phyloP scores from a whole-genome alignment of 2,888 invertebrate species.

The Oscheius sp. region DNA sequence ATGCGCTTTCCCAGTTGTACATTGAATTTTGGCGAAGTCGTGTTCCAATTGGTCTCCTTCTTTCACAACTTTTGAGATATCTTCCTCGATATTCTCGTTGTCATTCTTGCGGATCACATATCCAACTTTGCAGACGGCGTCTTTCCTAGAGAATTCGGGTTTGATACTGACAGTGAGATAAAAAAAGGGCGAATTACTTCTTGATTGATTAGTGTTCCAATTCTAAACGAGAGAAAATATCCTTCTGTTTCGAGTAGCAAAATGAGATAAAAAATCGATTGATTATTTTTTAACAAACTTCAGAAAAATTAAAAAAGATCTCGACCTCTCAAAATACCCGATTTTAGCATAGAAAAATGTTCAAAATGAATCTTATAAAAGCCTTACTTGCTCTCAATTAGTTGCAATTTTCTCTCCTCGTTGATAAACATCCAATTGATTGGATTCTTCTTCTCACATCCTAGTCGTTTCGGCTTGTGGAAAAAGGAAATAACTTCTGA shows the following conservation, averaged over 20 bases:
- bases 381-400: constrained; percentile 41
- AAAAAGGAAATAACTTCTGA: constrained; percentile 62
- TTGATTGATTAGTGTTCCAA: too few species aligned
- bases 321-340: too few species aligned
- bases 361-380: not conserved
- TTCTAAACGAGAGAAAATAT: too few species aligned
- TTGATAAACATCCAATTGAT: constrained; percentile 62
- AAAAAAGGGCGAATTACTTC: too few species aligned
- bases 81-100: constrained; percentile 31
- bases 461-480: constrained; percentile 46
- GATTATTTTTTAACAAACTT: too few species aligned
- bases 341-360: too few species aligned
- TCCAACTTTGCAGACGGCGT: constrained; percentile 38
- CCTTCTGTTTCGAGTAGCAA: too few species aligned
- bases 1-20: not conserved
- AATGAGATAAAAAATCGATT: too few species aligned
- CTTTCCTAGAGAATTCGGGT: constrained; percentile 33
- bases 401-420: constrained; percentile 48
- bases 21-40: constrained; percentile 18
- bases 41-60: constrained; percentile 11
- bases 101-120: constrained; percentile 45
- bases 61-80: not conserved
- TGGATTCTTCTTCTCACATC: constrained; percentile 42
- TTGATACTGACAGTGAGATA: too few species aligned
- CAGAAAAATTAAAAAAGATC: too few species aligned